phyloP scores from a whole-genome alignment of 2,797 vertebrate genomes.

The Hirundo rustica region DNA sequence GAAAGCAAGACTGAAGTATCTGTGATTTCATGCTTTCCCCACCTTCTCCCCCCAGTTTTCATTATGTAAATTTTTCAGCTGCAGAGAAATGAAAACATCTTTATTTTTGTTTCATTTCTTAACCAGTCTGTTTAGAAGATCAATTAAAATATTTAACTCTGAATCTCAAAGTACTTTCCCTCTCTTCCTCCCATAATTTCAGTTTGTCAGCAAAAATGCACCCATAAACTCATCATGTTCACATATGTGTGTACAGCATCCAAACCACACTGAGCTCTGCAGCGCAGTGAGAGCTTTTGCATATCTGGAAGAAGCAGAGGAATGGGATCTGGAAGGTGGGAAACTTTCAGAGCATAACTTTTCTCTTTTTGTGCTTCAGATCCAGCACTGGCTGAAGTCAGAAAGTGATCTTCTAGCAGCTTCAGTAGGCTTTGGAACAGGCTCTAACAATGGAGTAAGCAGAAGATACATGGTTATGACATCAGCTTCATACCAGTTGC shows the following conservation, averaged over 20 bases:
- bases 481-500: slow-evolving; percentile 17
- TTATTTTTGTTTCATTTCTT: slow-evolving; percentile 9
- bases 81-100: slow-evolving; percentile 7
- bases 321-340: slow-evolving; percentile 33
- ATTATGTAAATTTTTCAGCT: not conserved
- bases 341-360: not conserved
- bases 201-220: slow-evolving; percentile 52
- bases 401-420: not conserved
- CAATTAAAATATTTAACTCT: slow-evolving; percentile 1
- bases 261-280: slow-evolving; percentile 25
- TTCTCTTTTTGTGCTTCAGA: not conserved
- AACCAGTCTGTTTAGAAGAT: not conserved
- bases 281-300: not conserved
- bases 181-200: slow-evolving; percentile 24
- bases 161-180: slow-evolving; percentile 10
- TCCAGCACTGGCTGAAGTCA: not conserved
- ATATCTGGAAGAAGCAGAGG: not conserved
- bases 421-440: not conserved
- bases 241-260: slow-evolving; percentile 3
- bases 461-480: slow-evolving; percentile 26
- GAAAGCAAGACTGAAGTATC: not conserved
- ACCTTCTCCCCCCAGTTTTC: not conserved
- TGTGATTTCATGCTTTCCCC: not conserved
- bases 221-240: slow-evolving; percentile 34
- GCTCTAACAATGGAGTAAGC: not conserved